Evolutionary conservation across 2,888 invertebrate genomes (phyloP).

Genomic region (Eupsilia transversa): DNA sequence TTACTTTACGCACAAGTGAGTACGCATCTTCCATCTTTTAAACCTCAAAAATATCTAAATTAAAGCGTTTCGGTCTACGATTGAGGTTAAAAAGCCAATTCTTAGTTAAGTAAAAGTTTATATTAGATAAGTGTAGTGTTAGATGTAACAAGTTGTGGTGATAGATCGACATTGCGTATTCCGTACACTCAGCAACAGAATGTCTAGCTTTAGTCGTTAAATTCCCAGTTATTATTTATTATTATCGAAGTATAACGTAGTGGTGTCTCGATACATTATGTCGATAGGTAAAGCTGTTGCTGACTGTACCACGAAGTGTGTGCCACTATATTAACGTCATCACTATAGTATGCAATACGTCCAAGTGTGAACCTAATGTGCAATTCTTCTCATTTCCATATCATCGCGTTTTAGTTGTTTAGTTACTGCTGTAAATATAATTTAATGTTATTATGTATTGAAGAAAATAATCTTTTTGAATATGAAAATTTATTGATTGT

Average conservation of each 20-base stretch:
- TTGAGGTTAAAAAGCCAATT: slow-evolving; percentile 86
- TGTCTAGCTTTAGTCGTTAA: slow-evolving; percentile 49
- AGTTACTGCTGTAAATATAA: slow-evolving; percentile 89
- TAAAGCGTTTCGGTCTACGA: slow-evolving; percentile 75
- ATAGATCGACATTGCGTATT: slow-evolving; percentile 78
- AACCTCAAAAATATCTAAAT: slow-evolving; percentile 73
- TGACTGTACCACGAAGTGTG: slow-evolving; percentile 68
- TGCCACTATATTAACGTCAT: slow-evolving; percentile 77
- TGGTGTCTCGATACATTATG: slow-evolving; percentile 40
- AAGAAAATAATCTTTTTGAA: slow-evolving; percentile 77
- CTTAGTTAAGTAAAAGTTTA: slow-evolving; percentile 86
- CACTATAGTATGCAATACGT: slow-evolving; percentile 84
- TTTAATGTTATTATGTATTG: slow-evolving; percentile 83
- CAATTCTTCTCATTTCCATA: slow-evolving; percentile 90
- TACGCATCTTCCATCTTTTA: slow-evolving; percentile 78
- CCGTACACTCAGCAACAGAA: slow-evolving; percentile 75
- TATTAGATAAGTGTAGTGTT: slow-evolving; percentile 86
- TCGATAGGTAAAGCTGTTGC: slow-evolving; percentile 59
- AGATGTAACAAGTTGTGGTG: slow-evolving; percentile 81
- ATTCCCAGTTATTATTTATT: slow-evolving; percentile 64
- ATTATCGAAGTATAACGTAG: slow-evolving; percentile 38
- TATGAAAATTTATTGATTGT: slow-evolving; percentile 80
- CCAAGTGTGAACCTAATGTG: slow-evolving; percentile 88
- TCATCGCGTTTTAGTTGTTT: slow-evolving; percentile 88
- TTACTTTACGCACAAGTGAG: slow-evolving; percentile 81